Base-by-base conservation (phyloP, 2,113 vertebrate genomes). In the Rallus limicola region DNA sequence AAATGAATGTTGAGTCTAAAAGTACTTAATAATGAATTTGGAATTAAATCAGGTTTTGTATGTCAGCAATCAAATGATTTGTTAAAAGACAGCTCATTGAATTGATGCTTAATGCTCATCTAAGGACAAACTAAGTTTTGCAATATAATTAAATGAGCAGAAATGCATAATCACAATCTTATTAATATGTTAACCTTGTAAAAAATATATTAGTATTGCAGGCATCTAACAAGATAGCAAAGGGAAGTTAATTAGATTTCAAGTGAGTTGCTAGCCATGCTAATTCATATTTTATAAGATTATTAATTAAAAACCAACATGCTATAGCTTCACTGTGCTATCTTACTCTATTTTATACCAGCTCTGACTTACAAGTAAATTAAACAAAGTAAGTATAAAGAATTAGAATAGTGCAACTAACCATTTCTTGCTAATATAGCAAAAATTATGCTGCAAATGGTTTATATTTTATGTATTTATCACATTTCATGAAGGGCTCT, bases 241-340 rank as follows among this genome's bases (percentile, higher is more conserved):
- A 94, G n/a, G 90, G 70, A 97, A 95, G 83, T 94, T 98, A 98
- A 98, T 98, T 98, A 97, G 93, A 97, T 97, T 98, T 98, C 93
- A 94, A 97, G 91, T 97, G 93, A 97, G 93, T 95, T 97, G 74
- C 92, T 94, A 96, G 96, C 90, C 52, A 94, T 92, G 91, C 78
- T 98, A 98, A 98, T 98, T 98, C 90, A 98, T 97, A 98, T 97
- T 98, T 98, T 97, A 97, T 97, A 97, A 97, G 95, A 97, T 95
- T 94, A 92, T 95, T 98, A 98, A 98, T 98, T 97, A 97, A 98
- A 98, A 96, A 76, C 11, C 75, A 98, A 95, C 85, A 96, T 89
- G n/a, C 13, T 95, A 87, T 80, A 93, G 42, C 69, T 95, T 92
- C 74, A 82, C 36, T 93, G 58, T 56, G 33, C 38, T 96, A 63